Percentiles rank a stretch among this genome's conserved stretches.
These are phyloP conservation scores for Tiaroga cobitis DNA, from an alignment of 2,797 vertebrate species.

Conservation along the genomic window DNA sequence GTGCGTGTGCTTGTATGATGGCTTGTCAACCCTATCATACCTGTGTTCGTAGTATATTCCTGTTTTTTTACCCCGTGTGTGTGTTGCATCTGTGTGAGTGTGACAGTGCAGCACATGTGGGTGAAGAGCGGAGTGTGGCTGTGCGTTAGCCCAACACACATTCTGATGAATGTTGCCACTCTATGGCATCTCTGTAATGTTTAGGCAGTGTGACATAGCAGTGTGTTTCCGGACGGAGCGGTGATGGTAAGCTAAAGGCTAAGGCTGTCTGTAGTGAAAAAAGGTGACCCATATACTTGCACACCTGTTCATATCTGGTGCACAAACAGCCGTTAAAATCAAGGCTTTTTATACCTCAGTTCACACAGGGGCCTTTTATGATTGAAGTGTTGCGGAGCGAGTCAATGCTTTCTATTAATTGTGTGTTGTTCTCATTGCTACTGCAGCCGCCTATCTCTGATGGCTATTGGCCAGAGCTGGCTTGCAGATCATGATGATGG, in stretches of 20 bases:
- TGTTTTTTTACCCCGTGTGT: constrained; percentile 46
- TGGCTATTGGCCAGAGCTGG: constrained; percentile 97
- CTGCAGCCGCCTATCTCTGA: constrained; percentile 99
- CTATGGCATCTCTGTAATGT: constrained; percentile 76
- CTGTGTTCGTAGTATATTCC: constrained; percentile 42
- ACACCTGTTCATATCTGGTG: constrained; percentile 52
- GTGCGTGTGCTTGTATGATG: constrained; percentile 62
- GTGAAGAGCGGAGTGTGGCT: constrained; percentile 32
- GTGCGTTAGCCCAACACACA: constrained; percentile 49
- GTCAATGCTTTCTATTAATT: constrained; percentile 90
- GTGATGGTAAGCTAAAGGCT: constrained; percentile 79
- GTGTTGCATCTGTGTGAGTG: constrained; percentile 51
- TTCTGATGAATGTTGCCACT: constrained; percentile 62
- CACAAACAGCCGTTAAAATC: constrained; percentile 28
- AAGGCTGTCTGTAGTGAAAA: constrained; percentile 52
- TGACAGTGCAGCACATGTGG: constrained; percentile 38
- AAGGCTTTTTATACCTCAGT: constrained; percentile 59
- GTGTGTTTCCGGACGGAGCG: constrained; percentile 76
- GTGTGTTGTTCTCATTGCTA: constrained; percentile 99
- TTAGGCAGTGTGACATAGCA: constrained; percentile 77
- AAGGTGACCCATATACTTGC: constrained; percentile 69
- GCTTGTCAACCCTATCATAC: constrained; percentile 57
- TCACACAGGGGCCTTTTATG: constrained; percentile 73
- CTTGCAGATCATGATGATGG: constrained; percentile 99
- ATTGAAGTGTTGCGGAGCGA: constrained; percentile 67